A percentile compares a stretch with the other conserved stretches of the same genome.
phyloP scores from a whole-genome alignment of 2,888 invertebrate genomes.

The Rhingia campestris region DNA sequence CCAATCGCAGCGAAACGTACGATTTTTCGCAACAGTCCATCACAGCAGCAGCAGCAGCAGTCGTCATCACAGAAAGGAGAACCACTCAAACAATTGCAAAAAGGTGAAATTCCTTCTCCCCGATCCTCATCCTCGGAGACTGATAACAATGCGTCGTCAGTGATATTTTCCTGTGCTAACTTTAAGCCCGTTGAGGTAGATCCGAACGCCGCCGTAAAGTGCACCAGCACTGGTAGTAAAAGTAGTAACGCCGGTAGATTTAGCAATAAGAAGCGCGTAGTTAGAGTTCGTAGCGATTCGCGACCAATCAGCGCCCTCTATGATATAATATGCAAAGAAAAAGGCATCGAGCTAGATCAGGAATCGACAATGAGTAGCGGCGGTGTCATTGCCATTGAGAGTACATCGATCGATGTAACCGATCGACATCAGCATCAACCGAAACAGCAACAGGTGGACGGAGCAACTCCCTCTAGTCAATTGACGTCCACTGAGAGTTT shows the following conservation, averaged over 20 bases:
- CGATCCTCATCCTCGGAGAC: slow-evolving; percentile 47
- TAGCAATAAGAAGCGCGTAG: slow-evolving; percentile 79
- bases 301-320: slow-evolving; percentile 82
- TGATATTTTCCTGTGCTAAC: slow-evolving; percentile 69
- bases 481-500: slow-evolving; percentile 46
- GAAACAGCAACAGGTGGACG: slow-evolving; percentile 42
- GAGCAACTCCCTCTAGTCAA: slow-evolving; percentile 61
- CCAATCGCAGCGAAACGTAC: slow-evolving; percentile 74
- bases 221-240: slow-evolving; percentile 69
- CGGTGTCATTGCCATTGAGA: slow-evolving; percentile 58
- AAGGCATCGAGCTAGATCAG: slow-evolving; percentile 78
- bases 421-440: slow-evolving; percentile 64
- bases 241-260: slow-evolving; percentile 80
- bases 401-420: slow-evolving; percentile 51
- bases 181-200: slow-evolving; percentile 53
- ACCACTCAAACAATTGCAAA: slow-evolving; percentile 52
- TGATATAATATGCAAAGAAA: slow-evolving; percentile 83
- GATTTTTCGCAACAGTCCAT: slow-evolving; percentile 74
- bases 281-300: slow-evolving; percentile 82
- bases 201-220: neutral
- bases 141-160: slow-evolving; percentile 45
- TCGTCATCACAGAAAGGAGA: no score
- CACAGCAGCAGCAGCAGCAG: slow-evolving; percentile 34
- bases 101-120: slow-evolving; percentile 52
- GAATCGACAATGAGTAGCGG: slow-evolving; percentile 69